Percentiles rank a stretch among this genome's conserved stretches.
These are phyloP conservation scores for Onthophagus sagittarius DNA, from an alignment of 2,888 invertebrate species.

Conservation along the genomic window DNA sequence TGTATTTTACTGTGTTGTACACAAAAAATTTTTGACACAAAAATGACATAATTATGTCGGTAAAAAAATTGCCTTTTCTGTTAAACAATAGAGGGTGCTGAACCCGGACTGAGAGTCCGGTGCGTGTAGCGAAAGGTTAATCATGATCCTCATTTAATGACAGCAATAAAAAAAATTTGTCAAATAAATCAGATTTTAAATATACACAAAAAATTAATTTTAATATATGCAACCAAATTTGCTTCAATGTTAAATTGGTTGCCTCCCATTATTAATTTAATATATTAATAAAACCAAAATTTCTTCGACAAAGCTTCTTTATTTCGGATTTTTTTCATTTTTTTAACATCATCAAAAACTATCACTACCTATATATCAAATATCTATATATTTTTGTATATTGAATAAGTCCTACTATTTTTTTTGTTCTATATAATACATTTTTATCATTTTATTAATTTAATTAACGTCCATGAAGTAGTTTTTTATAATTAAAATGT, in stretches of 20 bases:
- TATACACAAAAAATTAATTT: too few species aligned
- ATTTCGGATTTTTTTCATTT: slow-evolving; percentile 45
- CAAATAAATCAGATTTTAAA: too few species aligned
- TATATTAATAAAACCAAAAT: neutral
- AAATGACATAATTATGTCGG: too few species aligned
- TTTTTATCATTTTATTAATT: slow-evolving; percentile 39
- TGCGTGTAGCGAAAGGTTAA: too few species aligned
- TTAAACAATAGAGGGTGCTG: too few species aligned
- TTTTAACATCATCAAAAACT: slow-evolving; percentile 51
- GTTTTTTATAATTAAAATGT: neutral
- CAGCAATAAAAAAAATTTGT: too few species aligned
- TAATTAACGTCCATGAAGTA: slow-evolving; percentile 42
- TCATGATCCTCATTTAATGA: too few species aligned
- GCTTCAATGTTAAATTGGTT: neutral
- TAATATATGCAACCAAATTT: neutral
- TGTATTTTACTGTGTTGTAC: too few species aligned
- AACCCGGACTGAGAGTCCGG: too few species aligned
- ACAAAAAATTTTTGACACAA: too few species aligned
- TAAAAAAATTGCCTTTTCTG: too few species aligned
- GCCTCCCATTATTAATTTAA: neutral
- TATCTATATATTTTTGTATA: slow-evolving; percentile 45
- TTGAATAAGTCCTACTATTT: slow-evolving; percentile 43
- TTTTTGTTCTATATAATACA: slow-evolving; percentile 41
- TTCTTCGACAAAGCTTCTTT: slow-evolving; percentile 50
- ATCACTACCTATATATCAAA: slow-evolving; percentile 52